Conservation (phyloP, 2,113 vertebrate species). For the Esox niger region DNA sequence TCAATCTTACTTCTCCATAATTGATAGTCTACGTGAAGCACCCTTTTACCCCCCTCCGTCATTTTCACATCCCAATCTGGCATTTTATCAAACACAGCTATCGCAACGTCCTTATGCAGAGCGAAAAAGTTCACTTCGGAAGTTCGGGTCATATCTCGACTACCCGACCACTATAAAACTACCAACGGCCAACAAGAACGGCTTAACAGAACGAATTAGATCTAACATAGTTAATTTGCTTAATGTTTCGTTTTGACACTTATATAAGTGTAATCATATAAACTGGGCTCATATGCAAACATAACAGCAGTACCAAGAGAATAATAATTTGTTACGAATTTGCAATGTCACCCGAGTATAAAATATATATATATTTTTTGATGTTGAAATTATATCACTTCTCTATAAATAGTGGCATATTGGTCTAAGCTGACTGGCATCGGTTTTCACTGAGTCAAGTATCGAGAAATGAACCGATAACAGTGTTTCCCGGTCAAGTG, state of each 20-base stretch:
- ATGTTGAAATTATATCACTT: not conserved
- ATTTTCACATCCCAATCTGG: conserved; percentile 19
- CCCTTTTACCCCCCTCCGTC: conserved; percentile 9
- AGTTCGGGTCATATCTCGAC: not conserved
- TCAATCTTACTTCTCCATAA: conserved; percentile 55
- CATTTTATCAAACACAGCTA: not conserved
- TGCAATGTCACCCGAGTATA: not conserved
- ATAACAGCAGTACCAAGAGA: not conserved
- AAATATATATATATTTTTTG: too few relatives aligned
- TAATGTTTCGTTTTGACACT: too few relatives aligned
- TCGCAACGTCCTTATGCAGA: not conserved
- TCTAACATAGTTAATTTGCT: too few relatives aligned
- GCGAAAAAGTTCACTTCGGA: not conserved
- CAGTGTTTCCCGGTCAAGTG: conserved; percentile 6
- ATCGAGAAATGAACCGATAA: conserved; percentile 36
- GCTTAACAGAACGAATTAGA: too few relatives aligned
- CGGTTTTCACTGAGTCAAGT: conserved; percentile 17
- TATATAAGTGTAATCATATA: too few relatives aligned
- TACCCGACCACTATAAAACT: not conserved
- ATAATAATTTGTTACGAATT: not conserved
- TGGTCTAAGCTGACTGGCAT: not conserved
- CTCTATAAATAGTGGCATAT: not conserved
- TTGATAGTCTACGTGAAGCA: conserved; percentile 35
- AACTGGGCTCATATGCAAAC: too few relatives aligned
- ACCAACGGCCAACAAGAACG: too few relatives aligned